A percentile compares a stretch with the other conserved stretches of the same genome.
Evolutionary conservation across 2,888 invertebrate species (phyloP).

Genomic region (Pyrgus malvae): DNA sequence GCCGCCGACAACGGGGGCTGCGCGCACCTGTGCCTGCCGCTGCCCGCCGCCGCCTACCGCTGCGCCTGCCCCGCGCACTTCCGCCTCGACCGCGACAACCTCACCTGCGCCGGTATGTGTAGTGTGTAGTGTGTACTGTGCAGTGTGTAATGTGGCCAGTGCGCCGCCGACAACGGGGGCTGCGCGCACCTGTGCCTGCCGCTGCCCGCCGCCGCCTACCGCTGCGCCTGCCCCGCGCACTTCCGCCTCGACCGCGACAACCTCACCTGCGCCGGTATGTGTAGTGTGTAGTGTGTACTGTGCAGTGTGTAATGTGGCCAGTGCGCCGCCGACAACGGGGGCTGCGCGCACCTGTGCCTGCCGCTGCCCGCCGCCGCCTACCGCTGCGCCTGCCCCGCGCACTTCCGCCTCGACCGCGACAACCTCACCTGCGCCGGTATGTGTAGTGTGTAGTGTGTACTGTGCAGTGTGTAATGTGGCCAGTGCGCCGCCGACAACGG

Average conservation of each 20-base stretch:
- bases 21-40: conserved; percentile 89
- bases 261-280: conserved; percentile 84
- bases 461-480: too few species aligned
- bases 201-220: conserved; percentile 75
- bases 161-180: conserved; percentile 89
- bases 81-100: conserved; percentile 84
- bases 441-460: not conserved
- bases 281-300: too few species aligned
- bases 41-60: conserved; percentile 77
- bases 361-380: conserved; percentile 81
- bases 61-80: conserved; percentile 95
- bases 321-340: conserved; percentile 90
- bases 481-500: conserved; percentile 90
- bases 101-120: conserved; percentile 83
- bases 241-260: conserved; percentile 86
- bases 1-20: conserved; percentile 91
- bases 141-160: too few species aligned
- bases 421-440: conserved; percentile 86
- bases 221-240: conserved; percentile 94
- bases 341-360: conserved; percentile 92
- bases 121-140: too few species aligned
- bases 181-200: conserved; percentile 93
- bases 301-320: too few species aligned
- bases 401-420: conserved; percentile 86
- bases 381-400: conserved; percentile 92